Percentiles rank a stretch among this genome's conserved stretches.
Conservation (phyloP, 2,113 vertebrate genomes). For the Halichoerus grypus region DNA sequence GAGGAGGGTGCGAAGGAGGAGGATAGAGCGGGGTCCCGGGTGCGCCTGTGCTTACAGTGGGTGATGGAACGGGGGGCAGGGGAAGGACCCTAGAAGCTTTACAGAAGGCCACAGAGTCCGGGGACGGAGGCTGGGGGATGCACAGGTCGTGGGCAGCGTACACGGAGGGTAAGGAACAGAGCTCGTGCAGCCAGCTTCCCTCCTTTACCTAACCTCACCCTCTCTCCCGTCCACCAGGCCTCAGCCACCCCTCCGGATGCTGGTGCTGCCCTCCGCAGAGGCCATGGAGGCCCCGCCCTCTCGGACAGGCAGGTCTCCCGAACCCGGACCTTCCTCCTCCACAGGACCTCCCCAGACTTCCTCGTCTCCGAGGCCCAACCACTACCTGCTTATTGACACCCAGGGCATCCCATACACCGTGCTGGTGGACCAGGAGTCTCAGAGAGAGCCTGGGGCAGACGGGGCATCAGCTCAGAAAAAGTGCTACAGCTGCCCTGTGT, state of each 20-base stretch:
- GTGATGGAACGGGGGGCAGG: background rate
- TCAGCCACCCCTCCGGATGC: constrained; percentile 60
- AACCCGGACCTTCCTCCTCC: constrained; percentile 70
- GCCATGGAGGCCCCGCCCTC: constrained; percentile 66
- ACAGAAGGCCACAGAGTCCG: background rate
- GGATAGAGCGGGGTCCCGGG: background rate
- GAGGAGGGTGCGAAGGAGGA: background rate
- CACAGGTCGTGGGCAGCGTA: background rate
- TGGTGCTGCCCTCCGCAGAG: constrained; percentile 39
- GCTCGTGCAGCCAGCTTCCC: background rate
- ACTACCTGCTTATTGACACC: constrained; percentile 84
- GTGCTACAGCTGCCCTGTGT: constrained; percentile 93
- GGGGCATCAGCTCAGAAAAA: constrained; percentile 80
- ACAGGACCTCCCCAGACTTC: background rate
- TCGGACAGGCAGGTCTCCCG: constrained; percentile 27
- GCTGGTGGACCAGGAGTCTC: constrained; percentile 75
- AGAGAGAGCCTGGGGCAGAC: background rate
- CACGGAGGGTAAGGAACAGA: background rate
- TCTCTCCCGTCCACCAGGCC: constrained; percentile 34
- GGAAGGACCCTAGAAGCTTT: background rate
- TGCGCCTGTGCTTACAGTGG: background rate
- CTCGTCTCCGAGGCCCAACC: constrained; percentile 45
- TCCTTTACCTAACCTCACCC: background rate
- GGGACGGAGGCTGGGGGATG: background rate
- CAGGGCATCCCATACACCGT: constrained; percentile 84